Evolutionary conservation across 2,113 vertebrate species (phyloP).

Genomic region (Pedionomus torquatus): DNA sequence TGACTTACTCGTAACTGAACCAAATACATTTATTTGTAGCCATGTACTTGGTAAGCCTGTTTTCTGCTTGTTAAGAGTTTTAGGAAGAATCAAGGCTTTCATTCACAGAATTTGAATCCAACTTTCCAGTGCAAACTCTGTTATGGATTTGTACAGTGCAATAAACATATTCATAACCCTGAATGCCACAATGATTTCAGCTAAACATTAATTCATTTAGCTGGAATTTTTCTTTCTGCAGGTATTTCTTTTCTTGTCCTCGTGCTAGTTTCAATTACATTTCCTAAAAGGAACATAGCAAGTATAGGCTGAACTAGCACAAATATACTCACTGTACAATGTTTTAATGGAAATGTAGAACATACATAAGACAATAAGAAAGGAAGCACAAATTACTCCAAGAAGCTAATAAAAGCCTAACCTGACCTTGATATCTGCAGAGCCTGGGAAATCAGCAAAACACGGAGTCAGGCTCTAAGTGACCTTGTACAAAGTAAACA

Average conservation of each 20-base stretch:
- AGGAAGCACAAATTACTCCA: slow-evolving; percentile 1
- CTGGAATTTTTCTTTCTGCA: not conserved
- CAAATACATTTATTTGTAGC: not conserved
- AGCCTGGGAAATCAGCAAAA: slow-evolving; percentile 59
- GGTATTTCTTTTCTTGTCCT: not conserved
- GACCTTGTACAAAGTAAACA: slow-evolving; percentile 67
- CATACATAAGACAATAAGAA: not conserved
- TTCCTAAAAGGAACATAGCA: not conserved
- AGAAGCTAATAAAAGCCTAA: slow-evolving; percentile 23
- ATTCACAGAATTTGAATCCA: not conserved
- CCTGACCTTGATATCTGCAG: slow-evolving; percentile 51
- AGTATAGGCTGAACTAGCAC: not conserved
- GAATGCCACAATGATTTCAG: not conserved
- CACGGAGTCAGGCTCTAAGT: slow-evolving; percentile 41
- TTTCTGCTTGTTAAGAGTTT: not conserved
- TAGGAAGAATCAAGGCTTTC: not conserved
- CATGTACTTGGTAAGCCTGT: not conserved
- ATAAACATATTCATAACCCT: not conserved
- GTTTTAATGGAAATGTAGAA: not conserved
- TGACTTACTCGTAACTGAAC: not conserved
- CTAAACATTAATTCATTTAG: not conserved
- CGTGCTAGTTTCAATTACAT: not conserved
- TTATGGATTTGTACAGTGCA: not conserved
- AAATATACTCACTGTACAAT: not conserved
- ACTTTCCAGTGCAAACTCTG: not conserved